phyloP scores from a whole-genome alignment of 2,797 vertebrate genomes.

The Discoglossus pictus region DNA sequence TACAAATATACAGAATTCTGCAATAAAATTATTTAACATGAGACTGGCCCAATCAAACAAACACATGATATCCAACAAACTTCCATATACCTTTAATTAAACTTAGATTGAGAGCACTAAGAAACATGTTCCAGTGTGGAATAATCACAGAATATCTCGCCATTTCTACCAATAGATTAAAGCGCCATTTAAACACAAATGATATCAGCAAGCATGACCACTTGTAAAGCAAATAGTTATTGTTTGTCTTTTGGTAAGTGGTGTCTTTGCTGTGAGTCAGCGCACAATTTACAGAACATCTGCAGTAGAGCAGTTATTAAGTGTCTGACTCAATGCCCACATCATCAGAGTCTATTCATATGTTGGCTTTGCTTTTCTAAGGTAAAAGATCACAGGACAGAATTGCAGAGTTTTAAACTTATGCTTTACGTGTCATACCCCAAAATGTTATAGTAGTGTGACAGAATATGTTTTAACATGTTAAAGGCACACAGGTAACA shows the following conservation, averaged over 20 bases:
- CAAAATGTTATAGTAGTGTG: background rate
- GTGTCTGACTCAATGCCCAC: slow-evolving; percentile 19
- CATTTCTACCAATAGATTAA: no score
- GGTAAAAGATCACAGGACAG: background rate
- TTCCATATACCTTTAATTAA: no score
- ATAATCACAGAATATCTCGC: no score
- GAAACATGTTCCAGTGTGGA: no score
- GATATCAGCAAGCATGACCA: background rate
- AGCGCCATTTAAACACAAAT: no score
- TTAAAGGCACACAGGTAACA: no score
- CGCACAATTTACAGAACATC: slow-evolving; percentile 23
- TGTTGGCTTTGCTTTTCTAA: slow-evolving; percentile 3
- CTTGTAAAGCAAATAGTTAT: slow-evolving; percentile 3
- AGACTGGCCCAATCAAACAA: no score
- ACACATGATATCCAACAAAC: no score
- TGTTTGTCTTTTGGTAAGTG: background rate
- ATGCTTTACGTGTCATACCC: background rate
- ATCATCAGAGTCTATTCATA: slow-evolving; percentile 23
- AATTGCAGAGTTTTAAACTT: background rate
- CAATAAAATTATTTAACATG: no score
- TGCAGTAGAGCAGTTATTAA: slow-evolving; percentile 25
- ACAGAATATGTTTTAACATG: no score
- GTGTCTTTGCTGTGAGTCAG: slow-evolving; percentile 21
- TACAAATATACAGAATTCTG: no score
- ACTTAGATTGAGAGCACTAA: no score